These are phyloP conservation scores for Morone chrysops DNA, from an alignment of 2,113 vertebrate genomes.

Conservation along the genomic window DNA sequence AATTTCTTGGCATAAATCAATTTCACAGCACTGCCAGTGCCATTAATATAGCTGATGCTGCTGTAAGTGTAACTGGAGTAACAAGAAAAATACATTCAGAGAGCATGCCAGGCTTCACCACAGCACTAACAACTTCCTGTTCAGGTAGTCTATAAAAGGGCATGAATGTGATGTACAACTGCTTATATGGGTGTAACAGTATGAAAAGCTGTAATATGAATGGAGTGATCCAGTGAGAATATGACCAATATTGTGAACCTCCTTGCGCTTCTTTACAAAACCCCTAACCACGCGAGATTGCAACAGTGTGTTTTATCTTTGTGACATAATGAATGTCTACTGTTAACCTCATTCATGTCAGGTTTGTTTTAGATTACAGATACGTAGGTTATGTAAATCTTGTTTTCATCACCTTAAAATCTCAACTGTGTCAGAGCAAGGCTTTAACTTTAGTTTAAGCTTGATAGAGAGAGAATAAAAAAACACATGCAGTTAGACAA, in stretches of 20 bases:
- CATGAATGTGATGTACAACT: background rate
- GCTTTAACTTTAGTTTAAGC: background rate
- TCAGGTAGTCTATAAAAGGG: background rate
- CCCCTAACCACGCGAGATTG: background rate
- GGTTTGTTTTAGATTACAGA: too few relatives aligned
- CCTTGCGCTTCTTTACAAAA: background rate
- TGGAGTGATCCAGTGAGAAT: background rate
- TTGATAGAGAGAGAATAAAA: background rate
- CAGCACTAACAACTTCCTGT: background rate
- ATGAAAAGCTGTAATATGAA: background rate
- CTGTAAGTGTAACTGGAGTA: background rate
- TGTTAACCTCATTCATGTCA: background rate
- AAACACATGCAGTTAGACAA: background rate
- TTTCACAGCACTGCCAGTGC: conserved; percentile 19
- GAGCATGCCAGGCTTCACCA: background rate
- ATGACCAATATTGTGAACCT: background rate
- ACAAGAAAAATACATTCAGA: background rate
- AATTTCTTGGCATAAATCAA: conserved; percentile 36
- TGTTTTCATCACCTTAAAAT: background rate
- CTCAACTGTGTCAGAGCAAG: background rate
- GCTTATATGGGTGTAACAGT: background rate
- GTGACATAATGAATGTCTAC: background rate
- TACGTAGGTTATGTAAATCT: background rate
- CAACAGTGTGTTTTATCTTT: background rate
- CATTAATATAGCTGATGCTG: conserved; percentile 8